Base-by-base conservation (phyloP, 2,113 vertebrate genomes). In the Lampris incognitus region DNA sequence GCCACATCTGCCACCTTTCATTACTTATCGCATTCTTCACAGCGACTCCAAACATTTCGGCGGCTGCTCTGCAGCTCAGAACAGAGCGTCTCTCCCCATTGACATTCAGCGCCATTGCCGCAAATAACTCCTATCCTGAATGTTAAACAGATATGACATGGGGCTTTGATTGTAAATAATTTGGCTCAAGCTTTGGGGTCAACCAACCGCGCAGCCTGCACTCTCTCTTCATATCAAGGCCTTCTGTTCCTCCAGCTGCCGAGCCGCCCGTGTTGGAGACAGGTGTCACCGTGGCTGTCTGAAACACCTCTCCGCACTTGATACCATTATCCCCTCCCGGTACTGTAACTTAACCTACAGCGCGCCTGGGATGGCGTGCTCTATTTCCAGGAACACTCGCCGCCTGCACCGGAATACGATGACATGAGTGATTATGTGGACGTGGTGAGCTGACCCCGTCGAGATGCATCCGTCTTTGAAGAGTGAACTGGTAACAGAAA, bases 151-250 rank as follows among this genome's bases (percentile, higher is more conserved):
- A 83, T 63, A 84, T 85, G 91, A 91, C 87, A 88, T 66, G 82
- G 78, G 24, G 85, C 83, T 89, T 89, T 92, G 90, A 94, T 93
- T 94, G 92, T 93, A 94, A 95, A 94, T 94, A 93, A 94, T 94
- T 93, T 94, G 92, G 91, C 92, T 86, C 75, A 78, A 83, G 87
- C 86, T 92, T 83, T 58, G 69, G 87, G 92, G 89, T 94, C 92
- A 91, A 55, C 88, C 87, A 81, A 87, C 79, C 89, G 75, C 87
- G 76, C 66, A 83, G 73, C 85, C 80, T 78, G 71, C 68, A 79
- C 85, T 90, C 82, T 78, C 87, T 90, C 89, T 83, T 88, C 87
- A 81, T 88, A 87, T 85, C 71, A 10, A 40, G 51, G 78, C 94
- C 91, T 85, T 92, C 93, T 94, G 92, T 91, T 92, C 79, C 69